A percentile compares a stretch with the other conserved stretches of the same genome.
phyloP scores from a whole-genome alignment of 2,113 vertebrate genomes.

The Sinocyclocheilus anshuiensis region DNA sequence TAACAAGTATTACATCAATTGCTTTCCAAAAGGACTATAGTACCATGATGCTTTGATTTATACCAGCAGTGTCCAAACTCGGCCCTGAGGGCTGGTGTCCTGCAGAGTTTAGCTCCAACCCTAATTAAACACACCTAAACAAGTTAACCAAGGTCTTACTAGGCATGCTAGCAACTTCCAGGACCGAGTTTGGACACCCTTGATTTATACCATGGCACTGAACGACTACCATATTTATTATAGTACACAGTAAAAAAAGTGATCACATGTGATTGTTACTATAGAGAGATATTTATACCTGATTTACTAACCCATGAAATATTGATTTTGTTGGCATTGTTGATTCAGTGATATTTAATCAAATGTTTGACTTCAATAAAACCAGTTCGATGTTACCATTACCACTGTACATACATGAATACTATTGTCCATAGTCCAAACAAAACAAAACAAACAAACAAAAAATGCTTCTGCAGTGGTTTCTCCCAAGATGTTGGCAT shows the following conservation, averaged over 20 bases:
- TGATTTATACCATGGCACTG: too few species aligned
- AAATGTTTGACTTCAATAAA: not conserved
- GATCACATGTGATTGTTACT: not conserved
- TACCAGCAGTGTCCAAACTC: not conserved
- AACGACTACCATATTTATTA: not conserved
- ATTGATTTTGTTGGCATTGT: not conserved
- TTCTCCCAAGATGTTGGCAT: not conserved
- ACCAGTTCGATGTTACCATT: not conserved
- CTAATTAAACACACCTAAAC: too few species aligned
- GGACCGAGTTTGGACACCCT: too few species aligned
- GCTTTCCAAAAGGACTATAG: not conserved
- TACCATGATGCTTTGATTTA: not conserved
- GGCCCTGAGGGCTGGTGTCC: not conserved
- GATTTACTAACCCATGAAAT: not conserved
- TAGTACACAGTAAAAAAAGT: not conserved
- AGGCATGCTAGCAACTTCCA: too few species aligned
- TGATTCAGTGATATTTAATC: not conserved
- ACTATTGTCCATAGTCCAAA: not conserved
- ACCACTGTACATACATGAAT: not conserved
- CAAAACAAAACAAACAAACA: too few species aligned
- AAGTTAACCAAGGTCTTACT: too few species aligned
- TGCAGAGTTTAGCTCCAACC: too few species aligned
- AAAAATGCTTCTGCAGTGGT: not conserved
- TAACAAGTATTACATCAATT: not conserved
- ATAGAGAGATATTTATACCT: too few species aligned